phyloP scores from a whole-genome alignment of 2,113 vertebrate species.

The Cyphomyrus discorhynchus region DNA sequence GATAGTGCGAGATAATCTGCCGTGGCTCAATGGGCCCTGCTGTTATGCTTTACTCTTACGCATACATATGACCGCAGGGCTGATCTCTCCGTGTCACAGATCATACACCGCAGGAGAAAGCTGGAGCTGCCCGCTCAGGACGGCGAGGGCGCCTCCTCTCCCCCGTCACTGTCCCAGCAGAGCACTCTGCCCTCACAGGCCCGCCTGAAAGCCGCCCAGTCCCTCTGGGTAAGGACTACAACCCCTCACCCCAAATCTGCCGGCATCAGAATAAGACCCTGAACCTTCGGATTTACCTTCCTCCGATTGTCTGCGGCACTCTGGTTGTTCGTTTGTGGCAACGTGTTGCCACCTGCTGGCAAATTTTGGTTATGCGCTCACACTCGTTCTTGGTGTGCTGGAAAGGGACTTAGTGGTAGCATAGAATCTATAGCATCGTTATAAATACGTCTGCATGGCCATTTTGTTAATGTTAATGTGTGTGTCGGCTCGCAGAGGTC shows the following conservation, averaged over 20 bases:
- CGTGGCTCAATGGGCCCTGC: background rate
- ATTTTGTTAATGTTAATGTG: background rate
- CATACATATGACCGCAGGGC: background rate
- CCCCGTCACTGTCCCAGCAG: constrained; percentile 25
- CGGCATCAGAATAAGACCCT: background rate
- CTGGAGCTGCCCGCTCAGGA: constrained; percentile 57
- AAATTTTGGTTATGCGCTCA: background rate
- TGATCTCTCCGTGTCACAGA: constrained; percentile 53
- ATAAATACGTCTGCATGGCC: background rate
- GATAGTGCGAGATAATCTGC: background rate
- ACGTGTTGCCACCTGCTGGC: constrained; percentile 5
- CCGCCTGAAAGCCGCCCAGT: constrained; percentile 51
- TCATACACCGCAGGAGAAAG: constrained; percentile 78
- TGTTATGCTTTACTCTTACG: background rate
- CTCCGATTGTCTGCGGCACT: background rate
- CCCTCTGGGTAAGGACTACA: constrained; percentile 72
- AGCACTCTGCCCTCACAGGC: constrained; percentile 50
- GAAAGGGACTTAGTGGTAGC: background rate
- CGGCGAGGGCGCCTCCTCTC: constrained; percentile 49
- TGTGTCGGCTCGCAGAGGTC: constrained; percentile 61
- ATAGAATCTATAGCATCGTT: background rate
- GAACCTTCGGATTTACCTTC: background rate
- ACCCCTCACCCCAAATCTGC: background rate
- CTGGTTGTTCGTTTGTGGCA: background rate
- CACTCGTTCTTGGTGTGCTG: background rate